phyloP scores from a whole-genome alignment of 2,113 vertebrate genomes.

The Thryonomys swinderianus region DNA sequence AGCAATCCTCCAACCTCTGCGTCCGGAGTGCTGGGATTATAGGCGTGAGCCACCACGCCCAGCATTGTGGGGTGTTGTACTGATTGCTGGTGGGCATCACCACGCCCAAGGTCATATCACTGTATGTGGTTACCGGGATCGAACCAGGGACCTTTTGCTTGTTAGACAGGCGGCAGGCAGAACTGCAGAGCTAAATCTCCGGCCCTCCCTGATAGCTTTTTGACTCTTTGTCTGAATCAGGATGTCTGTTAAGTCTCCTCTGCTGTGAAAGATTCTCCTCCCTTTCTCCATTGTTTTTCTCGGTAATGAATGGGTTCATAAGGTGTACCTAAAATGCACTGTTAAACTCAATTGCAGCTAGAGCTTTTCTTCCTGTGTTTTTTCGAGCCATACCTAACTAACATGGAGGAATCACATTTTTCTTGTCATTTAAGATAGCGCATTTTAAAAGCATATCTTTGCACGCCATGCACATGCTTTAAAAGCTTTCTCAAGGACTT shows the following conservation, averaged over 20 bases:
- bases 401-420: slow-evolving; percentile 7
- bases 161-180: no score
- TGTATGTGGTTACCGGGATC: no score
- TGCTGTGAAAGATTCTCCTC: background rate
- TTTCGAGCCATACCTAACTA: slow-evolving; percentile 14
- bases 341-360: background rate
- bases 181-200: no score
- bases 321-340: no score
- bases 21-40: no score
- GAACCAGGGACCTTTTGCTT: no score
- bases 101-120: no score
- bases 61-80: no score
- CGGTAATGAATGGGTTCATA: no score
- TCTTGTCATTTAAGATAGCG: slow-evolving; percentile 16
- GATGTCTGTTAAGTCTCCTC: background rate
- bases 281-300: background rate
- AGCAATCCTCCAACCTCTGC: no score
- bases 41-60: no score
- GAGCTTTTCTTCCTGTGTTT: slow-evolving; percentile 37
- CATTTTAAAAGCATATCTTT: background rate
- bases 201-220: background rate
- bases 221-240: background rate
- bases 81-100: no score
- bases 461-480: background rate
- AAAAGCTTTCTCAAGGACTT: background rate